phyloP scores from a whole-genome alignment of 1,140 invertebrate species.

The Zaprionus tsacasi region DNA sequence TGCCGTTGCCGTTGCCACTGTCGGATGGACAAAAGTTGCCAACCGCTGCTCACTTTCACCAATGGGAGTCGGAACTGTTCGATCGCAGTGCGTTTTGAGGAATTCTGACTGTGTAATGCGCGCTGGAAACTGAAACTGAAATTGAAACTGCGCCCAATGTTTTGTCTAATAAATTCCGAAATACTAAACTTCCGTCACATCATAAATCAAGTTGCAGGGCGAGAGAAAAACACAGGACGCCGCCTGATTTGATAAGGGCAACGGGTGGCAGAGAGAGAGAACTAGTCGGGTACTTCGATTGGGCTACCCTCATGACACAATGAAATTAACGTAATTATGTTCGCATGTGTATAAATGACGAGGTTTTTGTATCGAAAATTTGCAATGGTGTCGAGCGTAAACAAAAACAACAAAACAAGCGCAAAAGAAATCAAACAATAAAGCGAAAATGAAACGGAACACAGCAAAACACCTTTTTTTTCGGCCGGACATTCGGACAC shows the following conservation, averaged over 20 bases:
- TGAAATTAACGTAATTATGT: conserved; percentile 82
- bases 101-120: conserved; percentile 20
- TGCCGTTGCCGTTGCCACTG: too few relatives aligned
- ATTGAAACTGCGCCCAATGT: conserved; percentile 46
- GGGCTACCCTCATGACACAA: conserved; percentile 69
- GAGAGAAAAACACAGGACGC: conserved; percentile 28
- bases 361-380: conserved; percentile 65
- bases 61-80: conserved; percentile 18
- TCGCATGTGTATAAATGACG: conserved; percentile 73
- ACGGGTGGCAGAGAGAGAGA: not conserved
- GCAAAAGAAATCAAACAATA: conserved; percentile 69
- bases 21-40: not conserved
- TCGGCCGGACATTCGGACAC: conserved; percentile 61
- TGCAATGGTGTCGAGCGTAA: conserved; percentile 78
- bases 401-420: conserved; percentile 65
- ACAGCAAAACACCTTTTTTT: conserved; percentile 72
- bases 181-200: conserved; percentile 80
- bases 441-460: conserved; percentile 71
- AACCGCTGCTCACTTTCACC: conserved; percentile 54
- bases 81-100: conserved; percentile 11
- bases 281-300: not conserved
- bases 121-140: conserved; percentile 40
- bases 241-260: conserved; percentile 50
- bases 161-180: conserved; percentile 82
- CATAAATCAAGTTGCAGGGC: conserved; percentile 65